These are phyloP conservation scores for Alentia gelatinosa DNA, from an alignment of 2,888 invertebrate genomes.

Conservation along the genomic window DNA sequence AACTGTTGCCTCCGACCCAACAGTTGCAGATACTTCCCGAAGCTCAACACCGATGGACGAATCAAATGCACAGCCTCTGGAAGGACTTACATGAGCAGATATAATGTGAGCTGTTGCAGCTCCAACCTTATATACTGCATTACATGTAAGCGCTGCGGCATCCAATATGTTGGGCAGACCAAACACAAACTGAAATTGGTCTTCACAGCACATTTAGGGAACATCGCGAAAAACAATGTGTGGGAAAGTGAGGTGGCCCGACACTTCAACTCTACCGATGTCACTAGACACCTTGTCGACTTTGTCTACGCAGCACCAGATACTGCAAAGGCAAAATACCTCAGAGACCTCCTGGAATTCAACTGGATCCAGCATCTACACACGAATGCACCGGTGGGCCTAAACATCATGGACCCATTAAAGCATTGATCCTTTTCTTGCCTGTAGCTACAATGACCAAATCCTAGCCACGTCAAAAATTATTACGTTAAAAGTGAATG, in stretches of 20 bases:
- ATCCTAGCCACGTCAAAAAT: neutral
- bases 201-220: neutral
- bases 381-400: neutral
- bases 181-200: neutral
- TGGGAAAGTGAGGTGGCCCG: neutral
- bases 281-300: neutral
- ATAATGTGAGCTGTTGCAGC: neutral
- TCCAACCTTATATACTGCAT: neutral
- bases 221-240: neutral
- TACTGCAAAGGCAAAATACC: neutral
- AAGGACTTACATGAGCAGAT: neutral
- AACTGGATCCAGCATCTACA: neutral
- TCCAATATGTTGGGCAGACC: neutral
- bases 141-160: neutral
- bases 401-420: neutral
- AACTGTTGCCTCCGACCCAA: neutral
- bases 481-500: neutral
- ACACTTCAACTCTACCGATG: neutral
- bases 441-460: neutral
- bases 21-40: neutral
- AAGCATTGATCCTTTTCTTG: neutral
- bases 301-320: neutral
- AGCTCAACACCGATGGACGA: neutral
- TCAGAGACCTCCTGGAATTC: neutral
- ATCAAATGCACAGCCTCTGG: neutral